Evolutionary conservation across 2,888 invertebrate genomes (phyloP), one percentile per base, ranked within the genome.

Genomic region (Leucoma salicis): DNA sequence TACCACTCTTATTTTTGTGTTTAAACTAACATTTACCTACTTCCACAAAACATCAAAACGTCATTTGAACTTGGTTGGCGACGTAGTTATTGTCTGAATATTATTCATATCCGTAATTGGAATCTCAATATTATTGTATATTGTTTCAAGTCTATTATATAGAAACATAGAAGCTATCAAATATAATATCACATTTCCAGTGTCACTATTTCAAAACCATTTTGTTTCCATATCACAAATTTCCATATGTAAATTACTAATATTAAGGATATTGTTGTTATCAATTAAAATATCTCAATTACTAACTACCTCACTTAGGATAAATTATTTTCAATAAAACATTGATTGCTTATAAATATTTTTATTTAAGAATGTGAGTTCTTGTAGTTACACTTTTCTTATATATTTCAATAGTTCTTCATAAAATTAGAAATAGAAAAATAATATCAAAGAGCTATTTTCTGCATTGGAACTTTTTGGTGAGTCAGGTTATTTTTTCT

Each of bases 371-470:
- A 80, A 83, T 84, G 82, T 79, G 83, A 83, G 81, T 84, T 78
- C 78, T 75, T 72, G 71, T 77, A 79, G 75, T 82, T 86, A 87
- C 84, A 87, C 77, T 81, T 82, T 80, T 78, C 75, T 82, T 77
- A 82, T 76, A 81, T 63, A 81, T 82, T 8, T 4, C 6, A 81
- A 80, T 83, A 82, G 8, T 81, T 83, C 77, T 78, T 81, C 83
- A 79, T 87, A 87, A 87, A 86, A 89, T 87, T 84, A 88, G 86
- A 84, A 82, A 87, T 89, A 88, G 86, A 88, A 88, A 89, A 89
- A 88, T 89, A 88, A 88, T 89, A 89, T 89, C 85, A 88, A 87
- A 87, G 78, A 84, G 77, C 83, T 84, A 79, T 78, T 79, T 74
- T 74, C 56, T 66, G 75, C 70, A 78, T 80, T 81, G 85, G 83